Base-by-base conservation (phyloP, 2,888 invertebrate genomes). In the Cloeon dipterum region DNA sequence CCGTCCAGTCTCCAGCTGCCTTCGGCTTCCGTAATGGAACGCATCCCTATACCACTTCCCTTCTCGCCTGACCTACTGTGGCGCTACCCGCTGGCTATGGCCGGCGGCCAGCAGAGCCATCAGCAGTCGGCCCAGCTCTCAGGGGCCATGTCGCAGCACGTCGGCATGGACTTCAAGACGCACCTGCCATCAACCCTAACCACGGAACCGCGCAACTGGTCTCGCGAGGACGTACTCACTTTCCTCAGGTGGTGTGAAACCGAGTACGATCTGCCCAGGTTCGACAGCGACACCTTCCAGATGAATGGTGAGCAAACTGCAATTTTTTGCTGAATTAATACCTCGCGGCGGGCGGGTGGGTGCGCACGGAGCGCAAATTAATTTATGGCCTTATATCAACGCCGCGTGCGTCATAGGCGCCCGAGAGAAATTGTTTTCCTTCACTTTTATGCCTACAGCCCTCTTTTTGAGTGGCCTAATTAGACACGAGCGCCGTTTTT, bases 261-360 rank as follows among this genome's bases (percentile, higher is more conserved):
- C 45, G 86, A 88, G 59, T 89, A 86, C 55, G 88, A 88, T 57
- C 62, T 89, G 46, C 86, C 86, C 37, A 75, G 78, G 47, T 79
- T 91, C 53, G 86, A 88, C 53, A 74, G 82, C 70, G 86, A 89
- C 52, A 73, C 83, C 59, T 91, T 91, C 56, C 85, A 85, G 62
- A 89, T 91, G 88, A 91, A 91, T 56, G 91, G 89, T 66, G 61
- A 65, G 57, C 50, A n/a, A n/a, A n/a, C n/a, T n/a, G n/a, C n/a
- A n/a, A n/a, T n/a, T n/a, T n/a, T n/a, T n/a, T n/a, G n/a, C n/a
- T n/a, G n/a, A n/a, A n/a, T n/a, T n/a, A n/a, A n/a, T n/a, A n/a
- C n/a, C n/a, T n/a, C n/a, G n/a, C n/a, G n/a, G n/a, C n/a, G n/a
- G n/a, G n/a, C n/a, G n/a, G n/a, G n/a, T n/a, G n/a, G n/a, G n/a